phyloP scores from a whole-genome alignment of 2,797 vertebrate species.

The Sebastes iracundus region DNA sequence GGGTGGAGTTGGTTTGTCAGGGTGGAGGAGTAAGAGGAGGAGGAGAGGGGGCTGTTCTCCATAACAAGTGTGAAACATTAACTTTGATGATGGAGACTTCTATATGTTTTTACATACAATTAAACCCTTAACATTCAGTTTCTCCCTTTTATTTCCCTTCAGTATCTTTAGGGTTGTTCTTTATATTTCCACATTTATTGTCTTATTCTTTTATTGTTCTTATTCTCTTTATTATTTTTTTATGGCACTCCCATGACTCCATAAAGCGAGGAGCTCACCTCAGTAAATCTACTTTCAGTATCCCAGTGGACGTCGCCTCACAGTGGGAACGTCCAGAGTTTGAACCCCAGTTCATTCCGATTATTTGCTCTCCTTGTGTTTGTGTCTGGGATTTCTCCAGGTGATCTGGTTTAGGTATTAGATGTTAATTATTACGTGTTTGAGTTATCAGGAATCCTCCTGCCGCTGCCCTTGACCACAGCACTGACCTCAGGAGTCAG shows the following conservation, averaged over 20 bases:
- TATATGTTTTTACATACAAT: not conserved
- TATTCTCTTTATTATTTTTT: not conserved
- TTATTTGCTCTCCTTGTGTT: not conserved
- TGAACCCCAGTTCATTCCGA: not conserved
- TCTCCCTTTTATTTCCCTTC: not conserved
- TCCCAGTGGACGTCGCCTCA: too few relatives aligned
- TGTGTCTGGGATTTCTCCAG: not conserved
- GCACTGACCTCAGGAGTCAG: too few relatives aligned
- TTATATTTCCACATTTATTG: not conserved
- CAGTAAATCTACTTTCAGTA: not conserved
- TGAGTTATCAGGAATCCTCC: not conserved
- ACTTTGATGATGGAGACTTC: not conserved
- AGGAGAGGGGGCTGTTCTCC: not conserved
- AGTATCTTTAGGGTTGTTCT: not conserved
- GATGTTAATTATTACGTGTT: not conserved
- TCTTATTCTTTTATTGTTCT: not conserved
- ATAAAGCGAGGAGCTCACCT: not conserved
- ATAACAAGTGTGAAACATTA: slow-evolving; percentile 10
- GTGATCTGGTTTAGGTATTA: not conserved
- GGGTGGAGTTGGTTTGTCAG: not conserved
- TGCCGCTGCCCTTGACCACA: not conserved
- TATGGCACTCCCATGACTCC: not conserved
- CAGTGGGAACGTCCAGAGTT: not conserved
- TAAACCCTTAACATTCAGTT: not conserved
- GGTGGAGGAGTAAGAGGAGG: not conserved